Evolutionary conservation across 37 sponge, comb jelly and placozoan genomes (phyloP).

Genomic region (Cliona cf. orientalis): DNA sequence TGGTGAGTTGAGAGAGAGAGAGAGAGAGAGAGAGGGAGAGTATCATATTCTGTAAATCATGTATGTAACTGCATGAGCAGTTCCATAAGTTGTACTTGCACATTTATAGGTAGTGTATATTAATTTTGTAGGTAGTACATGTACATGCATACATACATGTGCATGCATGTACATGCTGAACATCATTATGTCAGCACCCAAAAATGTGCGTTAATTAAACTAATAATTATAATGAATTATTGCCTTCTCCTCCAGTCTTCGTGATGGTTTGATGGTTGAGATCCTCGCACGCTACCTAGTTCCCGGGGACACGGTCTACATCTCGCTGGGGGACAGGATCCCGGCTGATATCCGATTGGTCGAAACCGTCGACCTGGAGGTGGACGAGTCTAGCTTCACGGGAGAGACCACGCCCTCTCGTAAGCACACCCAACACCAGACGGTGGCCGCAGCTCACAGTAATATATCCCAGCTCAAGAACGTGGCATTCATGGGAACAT

Average conservation of each 20-base stretch:
- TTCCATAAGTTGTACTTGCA: no score
- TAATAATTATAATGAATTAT: no score
- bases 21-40: no score
- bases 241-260: constrained; percentile 56
- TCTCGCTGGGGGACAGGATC: constrained; percentile 91
- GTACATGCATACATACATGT: background rate
- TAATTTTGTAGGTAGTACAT: no score
- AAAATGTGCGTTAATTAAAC: no score
- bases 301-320: constrained; percentile 91
- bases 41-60: no score
- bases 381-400: constrained; percentile 99
- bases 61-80: no score
- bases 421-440: constrained; percentile 60
- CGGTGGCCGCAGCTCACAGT: constrained; percentile 1
- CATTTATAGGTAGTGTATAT: no score
- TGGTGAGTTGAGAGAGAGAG: constrained; percentile 63
- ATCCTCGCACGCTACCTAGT: constrained; percentile 90
- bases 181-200: no score
- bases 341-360: constrained; percentile 95
- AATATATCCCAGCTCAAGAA: constrained; percentile 68
- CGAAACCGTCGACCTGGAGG: constrained; percentile 87
- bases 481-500: constrained; percentile 96
- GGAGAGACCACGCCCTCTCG: constrained; percentile 87
- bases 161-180: background rate
- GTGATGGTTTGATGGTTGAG: constrained; percentile 84